Conservation (phyloP, 2,113 vertebrate species). For the Ranitomeya imitator region DNA sequence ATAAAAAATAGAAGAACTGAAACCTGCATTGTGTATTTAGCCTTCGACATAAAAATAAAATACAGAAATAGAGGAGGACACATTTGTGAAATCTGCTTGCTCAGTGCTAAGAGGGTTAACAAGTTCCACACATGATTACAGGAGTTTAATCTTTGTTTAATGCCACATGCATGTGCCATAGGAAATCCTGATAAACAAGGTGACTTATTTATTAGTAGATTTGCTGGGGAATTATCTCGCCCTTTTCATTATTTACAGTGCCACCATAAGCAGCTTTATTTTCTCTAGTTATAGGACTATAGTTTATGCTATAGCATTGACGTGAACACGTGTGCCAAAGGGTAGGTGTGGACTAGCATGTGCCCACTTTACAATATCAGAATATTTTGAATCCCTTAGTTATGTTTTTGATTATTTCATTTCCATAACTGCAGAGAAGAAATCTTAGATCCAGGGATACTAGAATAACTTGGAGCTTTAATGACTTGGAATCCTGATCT, state of each 20-base stretch:
- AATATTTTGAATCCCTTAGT: conserved; percentile 61
- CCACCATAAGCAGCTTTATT: conserved; percentile 67
- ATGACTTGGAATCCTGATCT: conserved; percentile 59
- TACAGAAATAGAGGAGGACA: conserved; percentile 53
- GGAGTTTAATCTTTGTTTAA: conserved; percentile 67
- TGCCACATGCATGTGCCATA: conserved; percentile 73
- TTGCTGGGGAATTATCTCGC: conserved; percentile 63
- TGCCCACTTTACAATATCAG: conserved; percentile 65
- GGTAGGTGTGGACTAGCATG: conserved; percentile 44
- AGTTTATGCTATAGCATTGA: conserved; percentile 72
- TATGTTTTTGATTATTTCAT: conserved; percentile 56
- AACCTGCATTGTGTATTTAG: conserved; percentile 63
- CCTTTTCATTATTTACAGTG: conserved; percentile 72
- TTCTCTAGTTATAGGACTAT: conserved; percentile 65
- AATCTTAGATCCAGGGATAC: conserved; percentile 35
- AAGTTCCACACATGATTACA: conserved; percentile 62
- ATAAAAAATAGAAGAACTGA: conserved; percentile 70
- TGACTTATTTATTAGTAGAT: conserved; percentile 61
- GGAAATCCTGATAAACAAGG: conserved; percentile 68
- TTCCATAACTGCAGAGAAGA: conserved; percentile 54
- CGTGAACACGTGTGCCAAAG: conserved; percentile 64
- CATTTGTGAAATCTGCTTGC: conserved; percentile 68
- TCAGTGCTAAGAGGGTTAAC: conserved; percentile 72
- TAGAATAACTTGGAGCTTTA: conserved; percentile 57
- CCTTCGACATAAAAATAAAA: conserved; percentile 61